phyloP scores from a whole-genome alignment of 2,797 vertebrate genomes.

The Sorex maritimensis region DNA sequence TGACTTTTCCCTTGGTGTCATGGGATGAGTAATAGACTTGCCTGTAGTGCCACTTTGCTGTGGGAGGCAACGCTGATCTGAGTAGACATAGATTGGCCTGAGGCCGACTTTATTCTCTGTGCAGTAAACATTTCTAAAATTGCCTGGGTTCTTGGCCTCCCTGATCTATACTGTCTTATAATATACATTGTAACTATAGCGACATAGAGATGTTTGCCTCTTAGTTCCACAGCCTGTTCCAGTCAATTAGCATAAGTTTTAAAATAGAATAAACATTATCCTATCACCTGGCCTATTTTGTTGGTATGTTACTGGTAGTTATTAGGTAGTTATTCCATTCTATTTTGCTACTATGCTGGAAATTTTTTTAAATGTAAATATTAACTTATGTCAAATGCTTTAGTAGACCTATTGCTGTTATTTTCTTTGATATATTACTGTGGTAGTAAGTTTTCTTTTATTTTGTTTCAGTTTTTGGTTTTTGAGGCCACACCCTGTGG shows the following conservation, averaged over 20 bases:
- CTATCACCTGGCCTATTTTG: background rate
- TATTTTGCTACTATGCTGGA: background rate
- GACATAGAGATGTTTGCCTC: background rate
- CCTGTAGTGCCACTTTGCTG: background rate
- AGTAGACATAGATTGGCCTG: background rate
- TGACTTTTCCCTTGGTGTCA: background rate
- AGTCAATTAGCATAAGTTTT: slow-evolving; percentile 8
- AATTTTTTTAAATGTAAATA: background rate
- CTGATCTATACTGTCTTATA: background rate
- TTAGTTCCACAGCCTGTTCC: background rate
- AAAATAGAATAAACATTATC: background rate
- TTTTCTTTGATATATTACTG: slow-evolving; percentile 46
- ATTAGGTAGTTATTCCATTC: slow-evolving; percentile 16
- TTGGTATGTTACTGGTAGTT: background rate
- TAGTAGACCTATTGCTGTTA: background rate
- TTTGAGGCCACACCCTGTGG: too few species aligned
- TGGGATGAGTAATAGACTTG: too few species aligned
- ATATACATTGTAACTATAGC: background rate
- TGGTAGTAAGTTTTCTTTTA: too few species aligned
- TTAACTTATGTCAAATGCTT: slow-evolving; percentile 13
- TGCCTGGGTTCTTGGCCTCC: background rate
- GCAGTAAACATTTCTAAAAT: background rate
- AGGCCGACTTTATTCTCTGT: background rate
- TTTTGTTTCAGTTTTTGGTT: too few species aligned
- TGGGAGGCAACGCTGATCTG: too few species aligned